Conservation (phyloP, 2,888 invertebrate genomes). For the Eupithecia insigniata region DNA sequence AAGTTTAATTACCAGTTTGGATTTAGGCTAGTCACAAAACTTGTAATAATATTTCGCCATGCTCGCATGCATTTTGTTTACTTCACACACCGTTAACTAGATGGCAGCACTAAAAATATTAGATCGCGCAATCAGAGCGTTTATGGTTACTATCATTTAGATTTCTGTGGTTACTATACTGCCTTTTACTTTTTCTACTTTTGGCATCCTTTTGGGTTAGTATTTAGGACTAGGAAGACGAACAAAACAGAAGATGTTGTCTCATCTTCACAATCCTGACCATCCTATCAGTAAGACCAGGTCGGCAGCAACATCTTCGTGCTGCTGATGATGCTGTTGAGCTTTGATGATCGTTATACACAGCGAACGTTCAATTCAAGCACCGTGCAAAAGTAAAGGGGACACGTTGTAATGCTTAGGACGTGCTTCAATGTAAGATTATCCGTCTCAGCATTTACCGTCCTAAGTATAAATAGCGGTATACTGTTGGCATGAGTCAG, state of each 20-base stretch:
- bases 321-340: neutral
- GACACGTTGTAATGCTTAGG: neutral
- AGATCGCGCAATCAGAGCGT: neutral
- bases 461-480: neutral
- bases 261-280: neutral
- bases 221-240: no score
- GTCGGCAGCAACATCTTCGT: neutral
- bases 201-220: neutral
- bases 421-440: conserved; percentile 8
- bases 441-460: neutral
- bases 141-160: no score
- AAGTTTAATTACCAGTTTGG: no score
- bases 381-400: conserved; percentile 3
- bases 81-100: neutral
- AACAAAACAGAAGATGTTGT: neutral
- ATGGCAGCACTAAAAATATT: neutral
- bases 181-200: neutral
- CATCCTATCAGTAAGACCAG: neutral
- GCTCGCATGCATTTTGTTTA: no score
- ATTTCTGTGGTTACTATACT: neutral
- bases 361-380: neutral
- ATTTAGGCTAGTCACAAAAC: no score
- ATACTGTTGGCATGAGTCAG: neutral
- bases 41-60: no score
- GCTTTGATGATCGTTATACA: neutral